Evolutionary conservation across 2,797 vertebrate species (phyloP).

Genomic region (Sciurus vulgaris): DNA sequence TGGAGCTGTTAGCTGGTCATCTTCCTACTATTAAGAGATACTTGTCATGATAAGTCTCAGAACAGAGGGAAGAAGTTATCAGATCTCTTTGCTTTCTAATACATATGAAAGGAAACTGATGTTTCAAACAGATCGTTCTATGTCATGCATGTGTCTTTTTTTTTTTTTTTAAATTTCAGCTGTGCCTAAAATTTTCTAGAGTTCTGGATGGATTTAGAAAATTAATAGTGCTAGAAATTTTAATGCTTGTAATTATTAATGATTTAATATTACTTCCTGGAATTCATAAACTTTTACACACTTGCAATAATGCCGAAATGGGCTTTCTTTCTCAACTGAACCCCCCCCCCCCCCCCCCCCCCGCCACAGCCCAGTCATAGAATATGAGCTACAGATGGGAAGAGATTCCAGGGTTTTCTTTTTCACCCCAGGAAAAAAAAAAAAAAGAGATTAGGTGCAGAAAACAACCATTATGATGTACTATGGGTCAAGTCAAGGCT

Average conservation of each 20-base stretch:
- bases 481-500: slow-evolving; percentile 42
- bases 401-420: slow-evolving; percentile 23
- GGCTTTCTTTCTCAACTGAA: background rate
- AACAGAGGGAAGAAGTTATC: slow-evolving; percentile 44
- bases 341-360: background rate
- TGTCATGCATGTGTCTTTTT: background rate
- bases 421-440: background rate
- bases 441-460: slow-evolving; percentile 40
- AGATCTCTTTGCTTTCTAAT: slow-evolving; percentile 64
- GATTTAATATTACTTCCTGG: background rate
- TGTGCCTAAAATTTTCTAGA: background rate
- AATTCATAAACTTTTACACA: background rate
- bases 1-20: slow-evolving; percentile 76
- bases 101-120: background rate
- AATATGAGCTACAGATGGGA: slow-evolving; percentile 13
- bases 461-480: background rate
- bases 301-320: background rate
- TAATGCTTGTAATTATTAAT: slow-evolving; percentile 9
- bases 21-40: slow-evolving; percentile 68
- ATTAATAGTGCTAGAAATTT: background rate
- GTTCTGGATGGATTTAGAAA: slow-evolving; percentile 8
- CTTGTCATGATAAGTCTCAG: slow-evolving; percentile 62
- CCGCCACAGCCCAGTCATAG: background rate
- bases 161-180: background rate
- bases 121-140: slow-evolving; percentile 43